Evolutionary conservation across 1,140 invertebrate genomes (phyloP).

Genomic region (Artemia franciscana): DNA sequence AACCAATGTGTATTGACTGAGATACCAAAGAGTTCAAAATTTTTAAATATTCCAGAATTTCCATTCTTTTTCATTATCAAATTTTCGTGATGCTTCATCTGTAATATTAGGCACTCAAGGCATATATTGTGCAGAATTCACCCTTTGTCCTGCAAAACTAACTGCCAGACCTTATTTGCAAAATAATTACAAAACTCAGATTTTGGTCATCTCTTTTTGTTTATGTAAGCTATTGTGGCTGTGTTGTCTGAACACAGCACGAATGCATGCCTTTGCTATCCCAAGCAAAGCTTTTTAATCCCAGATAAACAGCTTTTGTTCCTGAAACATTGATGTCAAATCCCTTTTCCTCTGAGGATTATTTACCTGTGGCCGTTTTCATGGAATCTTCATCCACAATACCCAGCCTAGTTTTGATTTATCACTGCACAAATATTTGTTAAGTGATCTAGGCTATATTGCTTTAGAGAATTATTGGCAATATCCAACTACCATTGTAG

Average conservation of each 20-base stretch:
- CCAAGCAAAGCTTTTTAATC: background rate
- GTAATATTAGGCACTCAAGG: background rate
- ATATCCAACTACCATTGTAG: too few relatives aligned
- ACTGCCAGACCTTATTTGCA: background rate
- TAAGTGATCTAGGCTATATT: too few relatives aligned
- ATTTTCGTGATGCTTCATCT: background rate
- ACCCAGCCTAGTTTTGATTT: too few relatives aligned
- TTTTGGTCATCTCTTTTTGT: background rate
- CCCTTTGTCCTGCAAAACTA: background rate
- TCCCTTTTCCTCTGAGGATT: too few relatives aligned
- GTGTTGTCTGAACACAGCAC: background rate
- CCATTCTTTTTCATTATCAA: background rate
- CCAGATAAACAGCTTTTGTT: background rate
- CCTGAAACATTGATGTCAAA: too few relatives aligned
- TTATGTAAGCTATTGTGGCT: background rate
- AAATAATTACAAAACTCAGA: too few relatives aligned
- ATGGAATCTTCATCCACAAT: too few relatives aligned
- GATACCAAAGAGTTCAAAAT: background rate
- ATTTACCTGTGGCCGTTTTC: too few relatives aligned
- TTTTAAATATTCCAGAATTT: background rate
- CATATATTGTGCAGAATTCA: background rate
- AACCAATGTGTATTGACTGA: background rate
- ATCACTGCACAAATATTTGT: too few relatives aligned
- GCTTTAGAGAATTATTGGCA: too few relatives aligned
- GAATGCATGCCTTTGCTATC: background rate